Evolutionary conservation across 2,113 vertebrate species (phyloP).

Genomic region (Typhlomys cinereus): DNA sequence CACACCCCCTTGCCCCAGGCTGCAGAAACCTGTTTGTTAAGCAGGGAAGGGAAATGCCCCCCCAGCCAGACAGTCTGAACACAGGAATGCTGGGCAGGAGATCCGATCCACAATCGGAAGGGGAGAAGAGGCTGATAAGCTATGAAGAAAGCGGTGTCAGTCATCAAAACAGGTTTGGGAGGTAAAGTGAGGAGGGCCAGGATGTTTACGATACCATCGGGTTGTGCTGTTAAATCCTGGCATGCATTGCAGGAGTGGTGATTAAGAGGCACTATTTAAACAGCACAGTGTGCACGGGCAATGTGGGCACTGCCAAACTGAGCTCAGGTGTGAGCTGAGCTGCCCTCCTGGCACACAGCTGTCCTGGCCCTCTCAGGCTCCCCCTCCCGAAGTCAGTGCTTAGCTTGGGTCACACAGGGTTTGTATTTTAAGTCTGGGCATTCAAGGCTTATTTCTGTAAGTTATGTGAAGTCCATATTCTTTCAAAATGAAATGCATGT

Average conservation of each 20-base stretch:
- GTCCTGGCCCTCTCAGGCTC: not conserved
- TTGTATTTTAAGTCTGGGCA: not conserved
- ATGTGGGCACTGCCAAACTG: not conserved
- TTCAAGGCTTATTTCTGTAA: not conserved
- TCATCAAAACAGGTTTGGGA: constrained; percentile 65
- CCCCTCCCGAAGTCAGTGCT: not conserved
- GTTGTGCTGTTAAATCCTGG: constrained; percentile 50
- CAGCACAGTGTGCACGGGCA: not conserved
- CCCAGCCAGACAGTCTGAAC: constrained; percentile 63
- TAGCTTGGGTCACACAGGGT: not conserved
- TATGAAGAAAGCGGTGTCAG: constrained; percentile 49
- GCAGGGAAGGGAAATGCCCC: constrained; percentile 60
- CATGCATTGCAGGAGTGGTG: not conserved
- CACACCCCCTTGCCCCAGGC: not conserved
- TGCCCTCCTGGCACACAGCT: not conserved
- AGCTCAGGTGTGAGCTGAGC: not conserved
- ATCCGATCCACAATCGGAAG: constrained; percentile 68
- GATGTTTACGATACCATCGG: constrained; percentile 50
- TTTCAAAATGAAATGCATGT: not conserved
- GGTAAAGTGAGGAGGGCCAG: constrained; percentile 75
- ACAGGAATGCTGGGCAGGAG: constrained; percentile 67
- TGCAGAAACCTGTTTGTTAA: constrained; percentile 63
- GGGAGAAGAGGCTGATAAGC: constrained; percentile 61
- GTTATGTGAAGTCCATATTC: not conserved
- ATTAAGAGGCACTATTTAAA: constrained; percentile 27